Evolutionary conservation across 2,888 invertebrate genomes (phyloP).

Genomic region (Harmothoe impar): DNA sequence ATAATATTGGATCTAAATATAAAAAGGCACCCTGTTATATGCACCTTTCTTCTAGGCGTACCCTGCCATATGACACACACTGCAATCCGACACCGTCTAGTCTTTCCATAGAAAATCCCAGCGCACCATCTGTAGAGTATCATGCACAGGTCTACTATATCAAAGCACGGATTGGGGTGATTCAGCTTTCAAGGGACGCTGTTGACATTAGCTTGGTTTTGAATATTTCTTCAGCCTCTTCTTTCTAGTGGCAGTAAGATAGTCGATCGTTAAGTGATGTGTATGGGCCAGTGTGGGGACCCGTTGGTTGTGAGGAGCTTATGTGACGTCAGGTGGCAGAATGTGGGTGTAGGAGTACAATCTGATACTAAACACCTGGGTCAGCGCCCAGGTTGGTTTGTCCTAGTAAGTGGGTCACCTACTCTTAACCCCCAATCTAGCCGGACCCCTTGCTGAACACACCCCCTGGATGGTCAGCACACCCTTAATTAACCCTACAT

Average conservation of each 20-base stretch:
- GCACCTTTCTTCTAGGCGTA: neutral
- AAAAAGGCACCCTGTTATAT: no score
- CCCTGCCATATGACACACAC: neutral
- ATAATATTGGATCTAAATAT: no score
- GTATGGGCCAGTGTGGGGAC: neutral
- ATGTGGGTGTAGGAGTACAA: neutral
- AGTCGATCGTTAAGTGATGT: no score
- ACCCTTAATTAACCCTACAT: no score
- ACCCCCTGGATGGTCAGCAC: no score
- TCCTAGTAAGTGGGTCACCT: no score
- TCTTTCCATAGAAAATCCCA: neutral
- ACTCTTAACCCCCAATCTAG: no score
- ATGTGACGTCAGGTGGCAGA: conserved; percentile 18
- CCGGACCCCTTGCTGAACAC: no score
- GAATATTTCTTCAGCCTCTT: neutral
- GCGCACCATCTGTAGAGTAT: neutral
- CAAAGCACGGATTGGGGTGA: neutral
- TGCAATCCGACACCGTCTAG: conserved; percentile 15
- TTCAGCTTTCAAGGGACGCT: neutral
- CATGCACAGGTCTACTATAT: conserved; percentile 19
- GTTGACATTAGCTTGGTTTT: neutral
- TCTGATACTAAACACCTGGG: conserved; percentile 17
- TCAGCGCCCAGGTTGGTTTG: neutral
- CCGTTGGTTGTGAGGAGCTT: neutral
- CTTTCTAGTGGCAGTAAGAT: no score